Evolutionary conservation across 2,888 invertebrate species (phyloP), one percentile per base, ranked within the genome.

Genomic region (Brachyptera risi): DNA sequence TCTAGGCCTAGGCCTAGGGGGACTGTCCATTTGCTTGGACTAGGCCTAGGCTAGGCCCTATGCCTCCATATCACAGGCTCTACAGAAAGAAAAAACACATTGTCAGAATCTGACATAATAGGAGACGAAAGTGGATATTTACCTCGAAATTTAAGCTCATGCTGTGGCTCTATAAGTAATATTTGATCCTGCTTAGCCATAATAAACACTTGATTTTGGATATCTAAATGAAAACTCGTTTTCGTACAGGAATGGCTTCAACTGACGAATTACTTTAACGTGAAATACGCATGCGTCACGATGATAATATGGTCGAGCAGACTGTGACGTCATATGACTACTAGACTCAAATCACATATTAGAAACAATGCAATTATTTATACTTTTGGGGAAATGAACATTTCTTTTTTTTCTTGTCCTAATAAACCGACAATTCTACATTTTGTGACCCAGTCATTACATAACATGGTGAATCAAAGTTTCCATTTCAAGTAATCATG

Each of bases 81-180:
- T 35, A 27, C 64, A n/a, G 17, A 27, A 31, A 54, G 27, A 47
- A 24, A n/a, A 13, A 17, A 54, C 37, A 54, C 35, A 37, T 54
- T 59, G 62, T 63, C 61, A 66, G 66, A 65, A 65, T 65, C 60
- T 66, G 63, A 69, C 58, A 66, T 63, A 58, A 65, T 61, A 65
- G 66, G 64, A 65, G 74, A 73, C 70, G 68, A 69, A 47, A 71
- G 67, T 19, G 17, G 13, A 11, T 44, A 78, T 87, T 85, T 80
- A 93, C 94, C 93, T 83, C 86, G 84, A 80, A 94, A 94, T 81
- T 87, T 89, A 72, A 94, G 84, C 80, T 93, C 94, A 78, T 84
- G 83, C 79, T 87, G 86, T 71, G 94, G 94, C 73, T 92, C 90
- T 83, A 94, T 90, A 75, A 83, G 81, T 78, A 94, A 81, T 75